phyloP scores from a whole-genome alignment of 2,888 invertebrate genomes.

The Paralinhomoeus sp. region DNA sequence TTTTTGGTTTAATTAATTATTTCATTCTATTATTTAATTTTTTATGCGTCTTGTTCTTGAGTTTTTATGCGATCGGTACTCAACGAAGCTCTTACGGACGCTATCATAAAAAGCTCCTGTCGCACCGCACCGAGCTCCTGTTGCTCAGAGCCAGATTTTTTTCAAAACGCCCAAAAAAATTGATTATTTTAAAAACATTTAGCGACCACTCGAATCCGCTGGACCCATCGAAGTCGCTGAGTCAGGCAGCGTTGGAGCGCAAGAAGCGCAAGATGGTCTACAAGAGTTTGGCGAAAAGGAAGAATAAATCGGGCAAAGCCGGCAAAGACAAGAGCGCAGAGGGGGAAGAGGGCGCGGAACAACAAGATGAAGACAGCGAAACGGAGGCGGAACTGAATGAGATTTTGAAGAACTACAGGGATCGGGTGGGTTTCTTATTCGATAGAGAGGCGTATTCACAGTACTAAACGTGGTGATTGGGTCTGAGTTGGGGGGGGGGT shows the following conservation, averaged over 20 bases:
- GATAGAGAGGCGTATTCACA: no score
- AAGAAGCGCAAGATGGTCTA: no score
- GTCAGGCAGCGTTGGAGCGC: no score
- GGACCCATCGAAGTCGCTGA: no score
- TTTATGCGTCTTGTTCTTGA: background rate
- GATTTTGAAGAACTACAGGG: constrained; percentile 24
- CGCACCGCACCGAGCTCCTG: no score
- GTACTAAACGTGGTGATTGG: no score
- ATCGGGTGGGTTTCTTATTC: constrained; percentile 19
- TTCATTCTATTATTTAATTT: background rate
- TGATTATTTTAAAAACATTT: background rate
- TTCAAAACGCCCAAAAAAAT: background rate
- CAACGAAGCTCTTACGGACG: no score
- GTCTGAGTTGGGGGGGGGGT: no score
- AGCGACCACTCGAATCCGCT: no score
- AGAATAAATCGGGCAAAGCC: background rate
- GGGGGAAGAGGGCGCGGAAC: background rate
- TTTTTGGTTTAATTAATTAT: background rate
- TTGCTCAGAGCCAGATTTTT: no score
- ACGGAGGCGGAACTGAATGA: constrained; percentile 15
- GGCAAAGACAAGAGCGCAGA: no score
- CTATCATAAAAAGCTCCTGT: no score
- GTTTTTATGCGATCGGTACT: background rate
- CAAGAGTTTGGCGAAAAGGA: background rate
- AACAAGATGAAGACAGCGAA: constrained; percentile 12